Conservation (phyloP, 2,797 vertebrate genomes). For the Neosilurus mollespiculum region DNA sequence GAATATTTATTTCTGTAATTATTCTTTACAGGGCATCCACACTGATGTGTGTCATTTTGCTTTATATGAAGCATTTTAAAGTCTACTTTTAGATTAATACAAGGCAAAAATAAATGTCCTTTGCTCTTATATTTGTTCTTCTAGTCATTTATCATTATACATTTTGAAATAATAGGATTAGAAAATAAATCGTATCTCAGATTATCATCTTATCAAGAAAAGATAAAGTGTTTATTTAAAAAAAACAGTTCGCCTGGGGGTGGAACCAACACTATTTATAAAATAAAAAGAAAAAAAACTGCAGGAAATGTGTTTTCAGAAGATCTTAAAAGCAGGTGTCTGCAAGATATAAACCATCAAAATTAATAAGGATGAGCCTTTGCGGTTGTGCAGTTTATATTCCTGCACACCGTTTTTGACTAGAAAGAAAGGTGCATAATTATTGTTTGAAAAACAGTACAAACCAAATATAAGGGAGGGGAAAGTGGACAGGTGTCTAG, state of each 20-base stretch:
- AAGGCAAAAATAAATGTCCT: background rate
- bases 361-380: background rate
- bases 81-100: background rate
- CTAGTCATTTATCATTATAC: background rate
- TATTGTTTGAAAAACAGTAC: constrained; percentile 4
- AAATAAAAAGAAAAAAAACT: background rate
- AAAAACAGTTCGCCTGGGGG: background rate
- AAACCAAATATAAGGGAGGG: background rate
- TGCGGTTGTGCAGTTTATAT: background rate
- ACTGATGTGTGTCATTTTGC: background rate
- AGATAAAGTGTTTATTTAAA: background rate
- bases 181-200: no score
- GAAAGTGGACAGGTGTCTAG: background rate
- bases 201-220: background rate
- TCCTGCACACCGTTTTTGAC: background rate
- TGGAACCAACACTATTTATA: background rate
- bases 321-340: background rate
- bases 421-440: background rate
- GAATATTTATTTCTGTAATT: background rate
- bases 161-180: background rate
- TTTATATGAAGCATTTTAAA: background rate
- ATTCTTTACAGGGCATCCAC: background rate
- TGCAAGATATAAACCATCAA: background rate
- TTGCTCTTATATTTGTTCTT: constrained; percentile 7
- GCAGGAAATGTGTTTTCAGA: background rate